Percentiles rank a stretch among this genome's conserved stretches.
phyloP scores from a whole-genome alignment of 2,113 vertebrate species.

The Chlamydotis undulata region DNA sequence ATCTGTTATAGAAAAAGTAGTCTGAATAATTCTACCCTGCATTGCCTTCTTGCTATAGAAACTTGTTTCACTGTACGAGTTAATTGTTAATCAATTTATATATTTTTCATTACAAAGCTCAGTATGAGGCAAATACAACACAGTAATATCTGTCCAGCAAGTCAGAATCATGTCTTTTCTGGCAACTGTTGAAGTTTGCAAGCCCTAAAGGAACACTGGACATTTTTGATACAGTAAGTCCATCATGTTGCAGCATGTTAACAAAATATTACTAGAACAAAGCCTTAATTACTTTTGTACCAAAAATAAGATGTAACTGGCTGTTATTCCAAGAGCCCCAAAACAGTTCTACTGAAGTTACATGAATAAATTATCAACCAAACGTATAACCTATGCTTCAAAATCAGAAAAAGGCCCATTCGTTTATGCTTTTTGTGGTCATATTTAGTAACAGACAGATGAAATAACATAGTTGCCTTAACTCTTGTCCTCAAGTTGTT shows the following conservation, averaged over 20 bases:
- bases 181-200: background rate
- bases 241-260: background rate
- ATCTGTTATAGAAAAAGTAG: constrained; percentile 14
- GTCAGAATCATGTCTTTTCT: background rate
- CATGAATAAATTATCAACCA: background rate
- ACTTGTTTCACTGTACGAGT: constrained; percentile 10
- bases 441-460: background rate
- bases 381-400: background rate
- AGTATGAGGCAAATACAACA: background rate
- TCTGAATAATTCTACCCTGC: constrained; percentile 28
- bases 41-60: constrained; percentile 39
- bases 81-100: constrained; percentile 48
- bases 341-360: background rate
- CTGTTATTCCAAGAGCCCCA: background rate
- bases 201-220: background rate
- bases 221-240: background rate
- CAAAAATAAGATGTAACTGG: constrained; percentile 15
- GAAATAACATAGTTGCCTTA: background rate
- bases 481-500: background rate
- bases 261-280: constrained; percentile 23
- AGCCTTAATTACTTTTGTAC: background rate
- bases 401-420: background rate
- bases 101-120: constrained; percentile 18
- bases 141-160: background rate
- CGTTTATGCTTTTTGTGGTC: background rate